These are phyloP conservation scores for Neolamprologus multifasciatus DNA, from an alignment of 2,797 vertebrate genomes.

Conservation along the genomic window DNA sequence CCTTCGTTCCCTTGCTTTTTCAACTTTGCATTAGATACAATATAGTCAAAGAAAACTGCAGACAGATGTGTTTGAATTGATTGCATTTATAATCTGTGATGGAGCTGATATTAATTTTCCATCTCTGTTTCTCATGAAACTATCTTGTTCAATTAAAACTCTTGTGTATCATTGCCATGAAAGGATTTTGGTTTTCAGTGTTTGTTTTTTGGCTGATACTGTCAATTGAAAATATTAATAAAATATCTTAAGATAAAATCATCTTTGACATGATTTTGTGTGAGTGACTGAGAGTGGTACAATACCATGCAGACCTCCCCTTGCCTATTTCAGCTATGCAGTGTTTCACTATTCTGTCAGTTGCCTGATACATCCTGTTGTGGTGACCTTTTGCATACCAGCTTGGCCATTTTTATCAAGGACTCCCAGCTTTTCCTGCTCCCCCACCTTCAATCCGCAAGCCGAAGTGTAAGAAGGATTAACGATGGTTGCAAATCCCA, in stretches of 20 bases:
- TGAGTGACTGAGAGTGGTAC: neutral
- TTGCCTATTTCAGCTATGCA: neutral
- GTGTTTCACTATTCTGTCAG: neutral
- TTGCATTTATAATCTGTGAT: conserved; percentile 44
- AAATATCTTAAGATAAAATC: conserved; percentile 66
- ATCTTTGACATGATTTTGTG: neutral
- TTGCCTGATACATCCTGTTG: neutral
- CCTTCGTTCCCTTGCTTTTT: conserved; percentile 18
- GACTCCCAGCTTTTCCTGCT: neutral
- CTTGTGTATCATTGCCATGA: conserved; percentile 27
- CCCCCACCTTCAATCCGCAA: neutral
- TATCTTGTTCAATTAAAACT: conserved; percentile 13
- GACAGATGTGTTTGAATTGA: conserved; percentile 42
- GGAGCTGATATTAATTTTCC: conserved; percentile 28
- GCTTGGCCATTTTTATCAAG: neutral
- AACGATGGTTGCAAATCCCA: neutral
- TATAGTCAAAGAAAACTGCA: conserved; percentile 43
- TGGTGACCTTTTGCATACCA: neutral
- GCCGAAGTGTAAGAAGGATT: neutral
- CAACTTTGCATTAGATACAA: conserved; percentile 44
- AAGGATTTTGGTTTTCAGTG: conserved; percentile 50
- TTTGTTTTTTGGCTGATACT: conserved; percentile 73
- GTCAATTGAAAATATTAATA: conserved; percentile 74
- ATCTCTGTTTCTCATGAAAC: conserved; percentile 17
- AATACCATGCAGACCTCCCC: neutral